Base-by-base conservation (phyloP, 2,888 invertebrate genomes). In the Hypsopygia costalis region DNA sequence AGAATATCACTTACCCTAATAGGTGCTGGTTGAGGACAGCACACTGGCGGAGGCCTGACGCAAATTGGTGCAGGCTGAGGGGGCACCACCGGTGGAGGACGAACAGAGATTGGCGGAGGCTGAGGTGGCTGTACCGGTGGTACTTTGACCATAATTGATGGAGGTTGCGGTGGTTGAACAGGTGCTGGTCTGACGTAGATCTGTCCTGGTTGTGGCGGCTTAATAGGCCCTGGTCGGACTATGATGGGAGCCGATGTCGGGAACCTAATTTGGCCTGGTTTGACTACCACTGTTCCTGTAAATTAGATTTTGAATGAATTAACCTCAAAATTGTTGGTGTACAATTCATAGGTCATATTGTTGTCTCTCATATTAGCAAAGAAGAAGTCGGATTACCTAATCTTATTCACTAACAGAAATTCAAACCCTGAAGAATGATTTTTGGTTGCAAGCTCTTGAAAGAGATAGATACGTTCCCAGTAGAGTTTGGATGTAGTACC, bases 241-340 rank as follows among this genome's bases (percentile, higher is more conserved):
- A 72, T 37, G 22, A 81, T 79, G 0, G 81, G 74, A 0, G 62
- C 48, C 1, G 71, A 71, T 0, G 43, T 35, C 0, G 64, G 76
- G 58, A 80, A 81, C 8, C 70, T 58, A n/a, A 82, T 64, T 34
- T 63, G 60, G 0, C 82, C 83, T 1, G 83, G 83, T 12, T 64
- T 69, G 9, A 83, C 62, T 25, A 81, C 41, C 11, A 81, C 41
- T 11, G 69, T 54, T 4, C 80, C 82, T 83, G 67, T 4, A 56
- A 55, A 8, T 3, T 9, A 11, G n/a, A n/a, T n/a, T n/a, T n/a
- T n/a, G n/a, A n/a, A n/a, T n/a, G n/a, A n/a, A n/a, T n/a, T n/a
- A n/a, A n/a, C n/a, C n/a, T n/a, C n/a, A n/a, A n/a, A n/a, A n/a
- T n/a, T n/a, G n/a, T n/a, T n/a, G n/a, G n/a, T n/a, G n/a, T n/a